Evolutionary conservation across 2,113 vertebrate genomes (phyloP), one percentile per base, ranked within the genome.

Genomic region (Nyctibius bracteatus): DNA sequence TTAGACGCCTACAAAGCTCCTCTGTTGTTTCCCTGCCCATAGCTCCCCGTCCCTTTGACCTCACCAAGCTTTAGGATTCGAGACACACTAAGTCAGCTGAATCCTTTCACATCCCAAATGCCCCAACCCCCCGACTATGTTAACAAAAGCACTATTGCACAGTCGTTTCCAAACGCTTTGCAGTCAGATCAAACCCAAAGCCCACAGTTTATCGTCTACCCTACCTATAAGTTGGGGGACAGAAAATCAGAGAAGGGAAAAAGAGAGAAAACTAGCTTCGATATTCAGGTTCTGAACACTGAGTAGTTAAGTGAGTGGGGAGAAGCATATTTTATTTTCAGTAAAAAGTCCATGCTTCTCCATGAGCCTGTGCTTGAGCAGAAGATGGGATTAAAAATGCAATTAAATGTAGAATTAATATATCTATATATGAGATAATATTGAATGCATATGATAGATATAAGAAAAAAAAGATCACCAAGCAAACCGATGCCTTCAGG

Each of bases 71-170:
- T 67, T 63, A 25, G 86, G 70, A 88, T 88, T 81, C 74, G 74
- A 67, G 91, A 46, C 47, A 9, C 79, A 51, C 74, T 13, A 19
- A 51, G 61, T 92, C 94, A 96, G 91, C 88, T 92, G 71, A 95
- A 88, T 94, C 58, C 75, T 94, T 95, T 88, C 82, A 88, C 35
- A 19, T 68, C 62, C 85, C 62, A 27, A 72, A 90, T 10, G 28
- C 61, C 73, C 0, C 0, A 47, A 72, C 61, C 52, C 61, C 61
- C 43, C 2, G 2, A 44, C 43, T 27, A 5, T 11, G 47, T 47
- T 88, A 39, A 55, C 78, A 72, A 12, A 58, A 84, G 41, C 31
- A 25, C 21, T 39, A 1, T 15, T 33, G 37, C 47, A 16, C 20
- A 9, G 33, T 4, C 3, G 2, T 46, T 55, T 84, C 84, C 71